Conservation (phyloP, 2,113 vertebrate genomes). For the Mastomys natalensis region DNA sequence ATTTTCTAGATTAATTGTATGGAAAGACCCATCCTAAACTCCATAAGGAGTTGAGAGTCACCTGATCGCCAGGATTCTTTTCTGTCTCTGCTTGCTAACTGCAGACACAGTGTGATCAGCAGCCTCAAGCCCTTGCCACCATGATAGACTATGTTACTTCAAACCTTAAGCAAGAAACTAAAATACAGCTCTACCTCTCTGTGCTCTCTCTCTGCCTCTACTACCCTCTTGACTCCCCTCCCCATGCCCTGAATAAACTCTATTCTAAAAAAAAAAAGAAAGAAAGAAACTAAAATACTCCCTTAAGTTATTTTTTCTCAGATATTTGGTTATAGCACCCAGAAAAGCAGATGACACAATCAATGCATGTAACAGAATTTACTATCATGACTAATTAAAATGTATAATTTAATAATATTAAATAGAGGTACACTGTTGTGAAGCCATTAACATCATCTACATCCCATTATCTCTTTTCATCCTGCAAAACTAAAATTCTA, state of each 20-base stretch:
- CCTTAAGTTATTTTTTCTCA: neutral
- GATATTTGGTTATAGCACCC: neutral
- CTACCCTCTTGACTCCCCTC: too few species aligned
- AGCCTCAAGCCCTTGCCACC: neutral
- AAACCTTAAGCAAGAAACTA: neutral
- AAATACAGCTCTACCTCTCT: too few species aligned
- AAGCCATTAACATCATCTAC: neutral
- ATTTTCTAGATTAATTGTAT: neutral
- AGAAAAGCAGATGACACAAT: neutral
- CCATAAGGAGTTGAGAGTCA: neutral
- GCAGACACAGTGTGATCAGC: neutral
- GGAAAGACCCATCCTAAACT: neutral
- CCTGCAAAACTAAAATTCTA: neutral
- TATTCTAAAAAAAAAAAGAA: too few species aligned
- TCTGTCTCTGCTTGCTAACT: neutral
- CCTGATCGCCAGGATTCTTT: neutral
- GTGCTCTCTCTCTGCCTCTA: too few species aligned
- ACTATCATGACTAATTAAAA: neutral
- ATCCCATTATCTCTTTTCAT: neutral
- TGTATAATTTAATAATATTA: neutral
- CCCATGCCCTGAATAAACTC: too few species aligned
- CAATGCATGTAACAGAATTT: neutral
- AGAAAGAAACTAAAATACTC: too few species aligned
- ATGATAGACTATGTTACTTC: neutral
- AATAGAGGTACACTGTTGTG: accelerated